Base-by-base conservation (phyloP, 2,113 vertebrate species). In the Colaptes auratus region DNA sequence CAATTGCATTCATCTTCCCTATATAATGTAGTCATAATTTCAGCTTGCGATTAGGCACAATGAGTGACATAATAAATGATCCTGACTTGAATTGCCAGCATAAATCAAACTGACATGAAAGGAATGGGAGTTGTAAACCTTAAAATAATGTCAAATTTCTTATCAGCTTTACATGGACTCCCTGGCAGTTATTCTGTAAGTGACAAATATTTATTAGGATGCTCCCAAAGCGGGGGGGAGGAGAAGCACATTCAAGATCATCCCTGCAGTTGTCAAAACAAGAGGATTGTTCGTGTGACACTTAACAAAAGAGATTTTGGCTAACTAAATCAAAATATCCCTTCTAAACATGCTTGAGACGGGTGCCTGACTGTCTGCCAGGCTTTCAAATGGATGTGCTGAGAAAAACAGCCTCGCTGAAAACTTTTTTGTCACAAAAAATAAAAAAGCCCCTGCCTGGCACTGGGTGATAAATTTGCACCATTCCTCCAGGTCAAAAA, bases 301-400 rank as follows among this genome's bases (percentile, higher is more conserved):
- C 33, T 77, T 92, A 91, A 92, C 59, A 83, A 95, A 97, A 20
- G 79, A 95, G 73, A 91, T 64, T 55, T 70, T 91, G 74, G 84
- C 64, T 70, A 92, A 76, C 82, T 93, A 91, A 85, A 75, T 75
- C 83, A 88, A 77, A 93, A 69, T 97, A 95, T 92, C 96, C 97
- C 94, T 93, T 90, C 92, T 92, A 96, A 95, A 96, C 96, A 94
- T 50, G 81, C 71, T 89, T 1, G 2, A 80, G 67, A 90, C 2
- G 15, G 97, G 95, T 96, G 96, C 95, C 95, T 95, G 88, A 89
- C 89, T 97, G 96, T 95, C 97, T 96, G 84, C 94, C 80, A 80
- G 83, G 86, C 82, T 96, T 96, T 93, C 35, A 70, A 84, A 94
- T 78, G 36, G 75, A 88, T 50, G 80, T 31, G 9, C 71, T 74